Evolutionary conservation across 2,888 invertebrate species (phyloP).

Genomic region (Trisateles emortualis): DNA sequence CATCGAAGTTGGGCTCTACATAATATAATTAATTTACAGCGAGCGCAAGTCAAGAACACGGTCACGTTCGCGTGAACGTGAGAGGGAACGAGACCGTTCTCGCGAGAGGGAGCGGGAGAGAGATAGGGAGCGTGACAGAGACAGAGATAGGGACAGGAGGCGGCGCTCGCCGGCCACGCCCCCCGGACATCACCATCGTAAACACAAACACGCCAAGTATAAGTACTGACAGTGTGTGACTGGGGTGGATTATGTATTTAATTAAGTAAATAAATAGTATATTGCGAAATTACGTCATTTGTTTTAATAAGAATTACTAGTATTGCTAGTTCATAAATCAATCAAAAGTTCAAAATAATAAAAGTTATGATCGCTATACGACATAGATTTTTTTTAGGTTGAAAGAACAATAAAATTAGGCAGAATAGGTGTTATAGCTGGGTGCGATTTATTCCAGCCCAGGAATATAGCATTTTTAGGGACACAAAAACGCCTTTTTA

Average conservation of each 20-base stretch:
- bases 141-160: conserved; percentile 62
- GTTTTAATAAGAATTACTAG: not conserved
- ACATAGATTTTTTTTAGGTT: too few relatives aligned
- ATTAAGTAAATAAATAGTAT: conserved; percentile 40
- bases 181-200: conserved; percentile 74
- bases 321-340: too few relatives aligned
- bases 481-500: too few relatives aligned
- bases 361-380: too few relatives aligned
- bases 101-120: conserved; percentile 62
- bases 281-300: conserved; percentile 8
- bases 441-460: too few relatives aligned
- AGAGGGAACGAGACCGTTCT: conserved; percentile 57
- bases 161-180: conserved; percentile 78
- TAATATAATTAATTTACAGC: conserved; percentile 42
- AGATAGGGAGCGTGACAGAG: conserved; percentile 64
- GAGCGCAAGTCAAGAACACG: conserved; percentile 74
- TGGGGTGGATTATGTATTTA: conserved; percentile 25
- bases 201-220: conserved; percentile 81
- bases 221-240: conserved; percentile 63
- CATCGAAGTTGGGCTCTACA: too few relatives aligned
- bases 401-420: too few relatives aligned
- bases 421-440: too few relatives aligned
- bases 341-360: too few relatives aligned
- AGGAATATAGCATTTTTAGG: too few relatives aligned
- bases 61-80: conserved; percentile 67